Evolutionary conservation across 2,888 invertebrate species (phyloP).

Genomic region (Anodontia alba): DNA sequence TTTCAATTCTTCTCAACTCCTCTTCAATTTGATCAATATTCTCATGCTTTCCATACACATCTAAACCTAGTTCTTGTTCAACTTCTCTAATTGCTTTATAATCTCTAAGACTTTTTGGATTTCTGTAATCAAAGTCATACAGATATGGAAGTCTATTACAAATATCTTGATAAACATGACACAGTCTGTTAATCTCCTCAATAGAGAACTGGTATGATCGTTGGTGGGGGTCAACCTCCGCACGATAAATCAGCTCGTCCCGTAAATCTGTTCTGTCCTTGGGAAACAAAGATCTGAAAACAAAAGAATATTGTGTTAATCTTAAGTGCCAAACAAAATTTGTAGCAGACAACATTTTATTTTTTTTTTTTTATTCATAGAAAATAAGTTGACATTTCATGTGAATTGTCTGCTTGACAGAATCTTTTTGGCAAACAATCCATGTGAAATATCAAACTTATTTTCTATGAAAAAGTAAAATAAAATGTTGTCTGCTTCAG

Average conservation of each 20-base stretch:
- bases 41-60: not conserved
- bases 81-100: conserved; percentile 23
- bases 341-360: too few relatives aligned
- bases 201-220: conserved; percentile 91
- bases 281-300: conserved; percentile 90
- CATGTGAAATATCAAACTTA: too few relatives aligned
- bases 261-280: conserved; percentile 89
- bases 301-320: not conserved
- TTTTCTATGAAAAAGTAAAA: too few relatives aligned
- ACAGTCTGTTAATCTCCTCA: conserved; percentile 91
- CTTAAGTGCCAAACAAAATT: too few relatives aligned
- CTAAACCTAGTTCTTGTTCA: conserved; percentile 27
- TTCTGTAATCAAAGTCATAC: conserved; percentile 89
- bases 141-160: conserved; percentile 85
- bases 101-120: conserved; percentile 69
- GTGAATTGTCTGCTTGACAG: too few relatives aligned
- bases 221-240: conserved; percentile 90
- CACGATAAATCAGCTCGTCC: conserved; percentile 89
- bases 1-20: conserved; percentile 1
- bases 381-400: too few relatives aligned
- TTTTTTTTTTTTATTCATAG: too few relatives aligned
- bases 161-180: conserved; percentile 91
- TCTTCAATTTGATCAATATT: not conserved
- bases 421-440: too few relatives aligned
- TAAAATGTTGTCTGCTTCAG: too few relatives aligned